phyloP scores from a whole-genome alignment of 2,113 vertebrate genomes.

The Alces alces region DNA sequence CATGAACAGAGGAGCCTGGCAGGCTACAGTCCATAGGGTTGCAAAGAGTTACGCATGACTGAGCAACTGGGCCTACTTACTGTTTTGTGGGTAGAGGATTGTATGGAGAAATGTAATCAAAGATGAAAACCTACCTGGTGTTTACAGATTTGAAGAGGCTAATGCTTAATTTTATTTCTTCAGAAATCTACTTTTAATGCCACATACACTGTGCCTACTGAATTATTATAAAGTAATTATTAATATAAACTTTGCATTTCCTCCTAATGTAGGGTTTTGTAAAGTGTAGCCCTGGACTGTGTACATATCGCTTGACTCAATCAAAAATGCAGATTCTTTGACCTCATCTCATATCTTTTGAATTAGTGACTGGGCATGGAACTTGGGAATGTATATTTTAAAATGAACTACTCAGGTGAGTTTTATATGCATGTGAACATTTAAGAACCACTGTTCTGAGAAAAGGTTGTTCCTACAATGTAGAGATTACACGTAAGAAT shows the following conservation, averaged over 20 bases:
- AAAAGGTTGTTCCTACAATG: not conserved
- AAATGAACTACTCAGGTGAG: not conserved
- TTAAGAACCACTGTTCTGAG: not conserved
- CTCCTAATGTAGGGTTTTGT: not conserved
- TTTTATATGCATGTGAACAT: not conserved
- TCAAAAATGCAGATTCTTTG: not conserved
- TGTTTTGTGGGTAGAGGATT: not conserved
- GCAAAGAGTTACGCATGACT: not conserved
- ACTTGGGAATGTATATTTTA: not conserved
- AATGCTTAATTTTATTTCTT: slow-evolving; percentile 36
- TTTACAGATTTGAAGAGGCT: slow-evolving; percentile 1
- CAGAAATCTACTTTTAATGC: slow-evolving; percentile 16
- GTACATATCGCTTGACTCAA: not conserved
- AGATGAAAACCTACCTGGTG: slow-evolving; percentile 19
- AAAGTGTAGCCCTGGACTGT: not conserved
- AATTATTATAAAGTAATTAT: slow-evolving; percentile 7
- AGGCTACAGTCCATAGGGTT: not conserved
- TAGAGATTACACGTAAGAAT: not conserved
- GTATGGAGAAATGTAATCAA: slow-evolving; percentile 7
- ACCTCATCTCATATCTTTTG: not conserved
- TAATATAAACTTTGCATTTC: not conserved
- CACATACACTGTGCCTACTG: not conserved
- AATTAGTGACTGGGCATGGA: not conserved
- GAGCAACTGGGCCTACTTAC: not conserved
- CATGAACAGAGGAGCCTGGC: not conserved